phyloP scores from a whole-genome alignment of 2,888 invertebrate genomes.

The Ormyrus thymus region DNA sequence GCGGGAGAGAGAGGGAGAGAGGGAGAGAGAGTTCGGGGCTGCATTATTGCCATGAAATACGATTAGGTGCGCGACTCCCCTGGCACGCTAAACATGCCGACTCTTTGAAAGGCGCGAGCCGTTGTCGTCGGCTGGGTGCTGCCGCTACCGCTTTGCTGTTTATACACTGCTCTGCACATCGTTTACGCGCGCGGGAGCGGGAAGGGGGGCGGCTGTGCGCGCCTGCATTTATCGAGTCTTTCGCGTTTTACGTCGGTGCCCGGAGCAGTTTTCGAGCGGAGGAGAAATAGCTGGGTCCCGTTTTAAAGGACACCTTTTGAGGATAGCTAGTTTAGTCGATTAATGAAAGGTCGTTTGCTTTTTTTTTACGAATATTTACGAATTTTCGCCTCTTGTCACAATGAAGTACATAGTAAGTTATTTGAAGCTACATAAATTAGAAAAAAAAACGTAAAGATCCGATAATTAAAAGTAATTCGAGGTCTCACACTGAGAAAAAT shows the following conservation, averaged over 20 bases:
- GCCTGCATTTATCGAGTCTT: slow-evolving; percentile 2
- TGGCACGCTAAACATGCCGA: slow-evolving; percentile 56
- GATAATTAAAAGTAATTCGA: too few species aligned
- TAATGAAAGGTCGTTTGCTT: too few species aligned
- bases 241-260: not conserved
- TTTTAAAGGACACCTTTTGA: too few species aligned
- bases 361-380: too few species aligned
- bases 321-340: too few species aligned
- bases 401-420: too few species aligned
- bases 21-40: slow-evolving; percentile 8
- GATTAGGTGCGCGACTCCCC: slow-evolving; percentile 66
- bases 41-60: slow-evolving; percentile 70
- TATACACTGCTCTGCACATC: not conserved
- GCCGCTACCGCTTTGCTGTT: slow-evolving; percentile 14
- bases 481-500: too few species aligned
- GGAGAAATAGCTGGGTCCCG: too few species aligned
- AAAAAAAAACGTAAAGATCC: too few species aligned
- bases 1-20: slow-evolving; percentile 14
- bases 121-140: slow-evolving; percentile 17
- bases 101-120: slow-evolving; percentile 43
- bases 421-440: too few species aligned
- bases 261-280: not conserved
- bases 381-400: too few species aligned
- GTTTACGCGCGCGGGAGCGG: not conserved
- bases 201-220: too few species aligned